A percentile compares a stretch with the other conserved stretches of the same genome.
Conservation (phyloP, 2,888 invertebrate genomes). For the Plemyria rubiginata region DNA sequence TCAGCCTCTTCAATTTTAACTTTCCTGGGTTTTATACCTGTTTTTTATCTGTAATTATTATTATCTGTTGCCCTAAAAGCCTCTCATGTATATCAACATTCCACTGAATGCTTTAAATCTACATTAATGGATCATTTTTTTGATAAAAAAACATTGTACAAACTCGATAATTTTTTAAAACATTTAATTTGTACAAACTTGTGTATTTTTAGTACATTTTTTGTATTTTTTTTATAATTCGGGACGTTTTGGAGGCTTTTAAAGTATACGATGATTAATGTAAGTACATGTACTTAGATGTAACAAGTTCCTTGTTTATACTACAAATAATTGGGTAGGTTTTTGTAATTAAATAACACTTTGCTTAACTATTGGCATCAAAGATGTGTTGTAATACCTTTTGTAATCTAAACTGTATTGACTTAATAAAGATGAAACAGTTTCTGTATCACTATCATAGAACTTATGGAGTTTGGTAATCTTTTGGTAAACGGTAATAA, state of each 20-base stretch:
- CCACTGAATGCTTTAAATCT: conserved; percentile 36
- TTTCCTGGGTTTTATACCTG: not conserved
- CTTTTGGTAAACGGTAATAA: not conserved
- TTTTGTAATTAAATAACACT: conserved; percentile 54
- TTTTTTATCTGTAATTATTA: not conserved
- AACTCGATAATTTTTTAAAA: conserved; percentile 44
- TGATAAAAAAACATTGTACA: conserved; percentile 48
- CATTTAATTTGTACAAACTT: conserved; percentile 67
- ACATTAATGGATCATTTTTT: conserved; percentile 28
- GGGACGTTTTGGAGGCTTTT: conserved; percentile 82
- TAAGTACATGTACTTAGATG: conserved; percentile 83
- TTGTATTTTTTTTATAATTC: conserved; percentile 66
- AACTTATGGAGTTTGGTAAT: not conserved
- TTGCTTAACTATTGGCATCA: conserved; percentile 53
- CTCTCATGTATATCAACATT: conserved; percentile 36
- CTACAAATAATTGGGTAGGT: conserved; percentile 65
- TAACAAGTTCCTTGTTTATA: conserved; percentile 78
- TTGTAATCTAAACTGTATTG: conserved; percentile 50
- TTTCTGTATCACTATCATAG: conserved; percentile 18
- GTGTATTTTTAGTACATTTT: conserved; percentile 64
- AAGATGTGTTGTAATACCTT: conserved; percentile 50
- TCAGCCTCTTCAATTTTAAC: not conserved
- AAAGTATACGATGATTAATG: conserved; percentile 81
- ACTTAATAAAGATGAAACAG: conserved; percentile 27
- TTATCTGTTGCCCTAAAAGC: conserved; percentile 31